These are phyloP conservation scores for Gymnoscopelus braueri DNA, from an alignment of 2,797 vertebrate genomes.

Conservation along the genomic window DNA sequence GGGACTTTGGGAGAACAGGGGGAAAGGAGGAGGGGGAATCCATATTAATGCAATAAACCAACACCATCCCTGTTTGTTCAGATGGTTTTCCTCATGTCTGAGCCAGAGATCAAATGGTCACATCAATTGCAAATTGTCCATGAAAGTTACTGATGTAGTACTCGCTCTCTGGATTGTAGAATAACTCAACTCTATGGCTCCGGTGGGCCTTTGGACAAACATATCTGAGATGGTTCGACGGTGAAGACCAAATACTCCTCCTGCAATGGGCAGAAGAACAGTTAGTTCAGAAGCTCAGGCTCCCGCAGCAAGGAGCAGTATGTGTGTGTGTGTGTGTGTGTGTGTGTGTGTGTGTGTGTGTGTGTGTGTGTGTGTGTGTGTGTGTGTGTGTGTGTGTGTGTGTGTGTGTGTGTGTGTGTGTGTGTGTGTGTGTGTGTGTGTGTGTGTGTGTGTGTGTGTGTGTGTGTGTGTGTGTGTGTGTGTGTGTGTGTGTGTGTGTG, in stretches of 20 bases:
- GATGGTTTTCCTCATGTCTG: conserved; percentile 78
- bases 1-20: conserved; percentile 48
- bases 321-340: too few relatives aligned
- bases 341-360: too few relatives aligned
- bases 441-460: too few relatives aligned
- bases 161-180: conserved; percentile 66
- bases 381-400: too few relatives aligned
- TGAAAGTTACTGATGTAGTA: conserved; percentile 81
- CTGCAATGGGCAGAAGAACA: conserved; percentile 31
- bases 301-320: conserved; percentile 23
- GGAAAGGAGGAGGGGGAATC: conserved; percentile 63
- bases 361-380: too few relatives aligned
- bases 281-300: conserved; percentile 35
- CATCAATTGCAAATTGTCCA: conserved; percentile 80
- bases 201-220: conserved; percentile 77
- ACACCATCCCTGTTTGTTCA: conserved; percentile 81
- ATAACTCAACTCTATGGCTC: conserved; percentile 81
- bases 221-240: conserved; percentile 69
- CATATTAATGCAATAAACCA: conserved; percentile 77
- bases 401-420: too few relatives aligned
- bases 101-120: conserved; percentile 79
- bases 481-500: too few relatives aligned
- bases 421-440: too few relatives aligned
- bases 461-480: too few relatives aligned
- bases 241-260: conserved; percentile 64